Conservation (phyloP, 2,797 vertebrate genomes). For the Meda fulgida region DNA sequence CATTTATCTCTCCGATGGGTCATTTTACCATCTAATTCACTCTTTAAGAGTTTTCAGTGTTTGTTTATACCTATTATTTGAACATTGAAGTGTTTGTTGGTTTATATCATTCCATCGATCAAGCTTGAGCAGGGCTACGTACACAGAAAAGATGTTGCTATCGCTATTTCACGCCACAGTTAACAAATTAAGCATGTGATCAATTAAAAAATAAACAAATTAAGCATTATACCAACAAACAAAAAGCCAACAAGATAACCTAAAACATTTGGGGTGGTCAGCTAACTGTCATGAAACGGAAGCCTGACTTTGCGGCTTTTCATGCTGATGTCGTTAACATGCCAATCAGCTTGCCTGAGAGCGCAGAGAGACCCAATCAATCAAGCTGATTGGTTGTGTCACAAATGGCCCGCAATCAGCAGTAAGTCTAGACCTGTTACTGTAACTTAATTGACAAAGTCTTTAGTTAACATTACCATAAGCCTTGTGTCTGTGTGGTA, state of each 20-base stretch:
- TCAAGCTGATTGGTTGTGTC: slow-evolving; percentile 83
- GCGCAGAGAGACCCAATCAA: slow-evolving; percentile 75
- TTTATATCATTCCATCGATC: slow-evolving; percentile 35
- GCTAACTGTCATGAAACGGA: slow-evolving; percentile 62
- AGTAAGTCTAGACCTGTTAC: slow-evolving; percentile 73
- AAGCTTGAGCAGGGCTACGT: slow-evolving; percentile 32
- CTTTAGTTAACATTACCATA: slow-evolving; percentile 61
- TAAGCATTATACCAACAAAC: slow-evolving; percentile 1
- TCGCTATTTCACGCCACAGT: slow-evolving; percentile 14
- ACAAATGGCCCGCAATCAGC: slow-evolving; percentile 80
- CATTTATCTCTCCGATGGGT: slow-evolving; percentile 66
- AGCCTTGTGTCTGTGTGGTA: slow-evolving; percentile 57
- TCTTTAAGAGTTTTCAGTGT: slow-evolving; percentile 68
- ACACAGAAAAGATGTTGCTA: neutral
- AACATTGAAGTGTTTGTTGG: slow-evolving; percentile 59
- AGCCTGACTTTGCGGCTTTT: slow-evolving; percentile 65
- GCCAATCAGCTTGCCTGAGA: slow-evolving; percentile 75
- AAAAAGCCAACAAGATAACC: slow-evolving; percentile 45
- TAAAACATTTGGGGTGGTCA: slow-evolving; percentile 59
- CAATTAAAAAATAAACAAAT: slow-evolving; percentile 16
- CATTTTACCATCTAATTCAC: slow-evolving; percentile 66
- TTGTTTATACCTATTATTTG: slow-evolving; percentile 56
- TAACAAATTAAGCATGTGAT: slow-evolving; percentile 26
- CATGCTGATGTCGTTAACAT: slow-evolving; percentile 73
- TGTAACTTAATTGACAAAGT: slow-evolving; percentile 72